Conservation (phyloP, 1,140 invertebrate genomes). For the Penaeus vannamei region DNA sequence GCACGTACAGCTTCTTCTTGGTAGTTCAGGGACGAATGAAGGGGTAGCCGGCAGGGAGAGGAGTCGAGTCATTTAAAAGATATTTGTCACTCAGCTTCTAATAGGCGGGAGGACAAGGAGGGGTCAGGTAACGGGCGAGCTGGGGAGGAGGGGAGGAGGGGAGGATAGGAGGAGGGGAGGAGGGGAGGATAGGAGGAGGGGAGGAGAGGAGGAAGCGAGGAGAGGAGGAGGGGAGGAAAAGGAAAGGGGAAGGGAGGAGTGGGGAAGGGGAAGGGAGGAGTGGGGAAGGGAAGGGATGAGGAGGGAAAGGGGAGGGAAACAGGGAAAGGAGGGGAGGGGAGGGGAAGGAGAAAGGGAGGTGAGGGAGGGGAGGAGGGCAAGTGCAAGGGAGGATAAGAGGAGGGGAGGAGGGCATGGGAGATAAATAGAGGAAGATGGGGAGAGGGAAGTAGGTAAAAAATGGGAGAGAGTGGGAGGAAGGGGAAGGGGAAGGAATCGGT, state of each 20-base stretch:
- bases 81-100: too few species aligned
- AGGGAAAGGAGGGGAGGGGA: neutral
- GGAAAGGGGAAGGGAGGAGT: too few species aligned
- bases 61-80: too few species aligned
- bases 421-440: neutral
- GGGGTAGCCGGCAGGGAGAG: too few species aligned
- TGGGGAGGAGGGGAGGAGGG: too few species aligned
- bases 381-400: neutral
- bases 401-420: neutral
- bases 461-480: neutral
- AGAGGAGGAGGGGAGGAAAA: neutral
- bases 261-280: neutral
- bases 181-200: neutral
- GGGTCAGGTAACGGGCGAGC: too few species aligned
- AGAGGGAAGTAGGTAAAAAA: too few species aligned
- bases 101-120: too few species aligned
- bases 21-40: too few species aligned
- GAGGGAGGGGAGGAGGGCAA: too few species aligned
- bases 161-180: neutral
- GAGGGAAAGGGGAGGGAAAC: neutral
- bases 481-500: neutral
- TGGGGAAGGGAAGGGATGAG: neutral
- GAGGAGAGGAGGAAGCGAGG: neutral
- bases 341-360: neutral
- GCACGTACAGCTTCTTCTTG: too few species aligned